phyloP scores from a whole-genome alignment of 2,113 vertebrate species.

The rat (Rattus norvegicus) region DNA sequence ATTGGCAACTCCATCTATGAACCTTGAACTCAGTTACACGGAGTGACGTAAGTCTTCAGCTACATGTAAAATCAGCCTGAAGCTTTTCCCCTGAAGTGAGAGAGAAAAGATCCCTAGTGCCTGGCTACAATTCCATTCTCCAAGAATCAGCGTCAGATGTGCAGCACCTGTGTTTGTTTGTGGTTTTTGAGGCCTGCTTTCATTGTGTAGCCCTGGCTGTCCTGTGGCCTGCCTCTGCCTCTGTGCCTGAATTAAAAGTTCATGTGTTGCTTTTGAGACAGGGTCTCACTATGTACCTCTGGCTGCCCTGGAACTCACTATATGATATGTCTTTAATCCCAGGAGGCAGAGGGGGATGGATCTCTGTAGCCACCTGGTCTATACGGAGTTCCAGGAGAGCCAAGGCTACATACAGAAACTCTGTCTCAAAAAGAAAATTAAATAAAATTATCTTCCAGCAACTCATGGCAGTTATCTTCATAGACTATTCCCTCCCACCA shows the following conservation, averaged over 20 bases:
- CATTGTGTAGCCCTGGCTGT: background rate
- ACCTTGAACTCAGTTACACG: background rate
- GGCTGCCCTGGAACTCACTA: background rate
- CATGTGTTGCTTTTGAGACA: background rate
- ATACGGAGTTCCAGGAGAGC: background rate
- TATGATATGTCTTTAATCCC: background rate
- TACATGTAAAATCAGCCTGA: background rate
- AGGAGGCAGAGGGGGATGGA: background rate
- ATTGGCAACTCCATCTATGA: background rate
- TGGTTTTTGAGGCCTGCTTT: background rate
- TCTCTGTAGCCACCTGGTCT: background rate
- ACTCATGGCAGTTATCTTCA: background rate
- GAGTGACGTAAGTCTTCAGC: background rate
- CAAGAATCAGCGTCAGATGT: background rate
- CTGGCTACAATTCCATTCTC: background rate
- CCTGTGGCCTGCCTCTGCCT: no score
- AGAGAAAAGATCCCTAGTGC: background rate
- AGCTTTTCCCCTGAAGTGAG: background rate
- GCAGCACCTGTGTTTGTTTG: background rate
- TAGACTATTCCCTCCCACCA: background rate
- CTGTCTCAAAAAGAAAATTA: background rate
- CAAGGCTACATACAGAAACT: background rate
- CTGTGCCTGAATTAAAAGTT: no score
- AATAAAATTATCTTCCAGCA: background rate
- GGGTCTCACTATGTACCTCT: background rate